Evolutionary conservation across 2,113 vertebrate species (phyloP), one percentile per base, ranked within the genome.

Genomic region (Furnarius figulus): DNA sequence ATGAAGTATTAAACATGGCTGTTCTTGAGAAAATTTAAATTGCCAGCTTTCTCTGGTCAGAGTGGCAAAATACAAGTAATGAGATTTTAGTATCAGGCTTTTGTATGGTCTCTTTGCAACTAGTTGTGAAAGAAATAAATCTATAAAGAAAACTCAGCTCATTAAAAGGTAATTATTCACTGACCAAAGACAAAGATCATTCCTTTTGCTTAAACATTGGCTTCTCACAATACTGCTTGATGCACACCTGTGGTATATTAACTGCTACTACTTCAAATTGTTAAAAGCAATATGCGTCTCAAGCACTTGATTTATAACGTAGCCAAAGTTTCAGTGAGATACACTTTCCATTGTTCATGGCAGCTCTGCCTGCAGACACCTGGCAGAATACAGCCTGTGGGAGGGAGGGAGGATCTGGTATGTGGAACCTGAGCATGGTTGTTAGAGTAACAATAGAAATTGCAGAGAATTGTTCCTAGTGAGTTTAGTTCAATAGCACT

Each of bases 381-480:
- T 79, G 82, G 46, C 53, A 75, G 74, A 87, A 56, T 2, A 3
- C 3, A 66, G 49, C 9, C 49, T 68, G 58, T 62, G 46, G 33
- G 58, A 85, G 61, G 22, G 28, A 72, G 22, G 30, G 42, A 66
- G 27, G 27, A 39, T 42, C 49, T 63, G 42, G 50, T 30, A 50
- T 68, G 12, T 0, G 0, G 31, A 63, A 65, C 17, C 61, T 68
- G 44, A 82, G 50, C 9, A 3, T 39, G 33, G 39, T 44, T 85
- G 71, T 88, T 96, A 95, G 46, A 76, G 67, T 82, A 92, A 89
- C 72, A 95, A 80, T 71, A 39, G 52, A 40, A 71, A 78, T 66
- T 47, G 25, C 28, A 89, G 68, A 94, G 92, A 89, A 92, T 87
- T 2, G 0, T 72, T 87, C 53, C 77, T 74, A 24, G 58, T 0